Percentiles rank a stretch among this genome's conserved stretches.
These are phyloP conservation scores for Trichomalopsis sarcophagae DNA, from an alignment of 1,140 invertebrate species.

Conservation along the genomic window DNA sequence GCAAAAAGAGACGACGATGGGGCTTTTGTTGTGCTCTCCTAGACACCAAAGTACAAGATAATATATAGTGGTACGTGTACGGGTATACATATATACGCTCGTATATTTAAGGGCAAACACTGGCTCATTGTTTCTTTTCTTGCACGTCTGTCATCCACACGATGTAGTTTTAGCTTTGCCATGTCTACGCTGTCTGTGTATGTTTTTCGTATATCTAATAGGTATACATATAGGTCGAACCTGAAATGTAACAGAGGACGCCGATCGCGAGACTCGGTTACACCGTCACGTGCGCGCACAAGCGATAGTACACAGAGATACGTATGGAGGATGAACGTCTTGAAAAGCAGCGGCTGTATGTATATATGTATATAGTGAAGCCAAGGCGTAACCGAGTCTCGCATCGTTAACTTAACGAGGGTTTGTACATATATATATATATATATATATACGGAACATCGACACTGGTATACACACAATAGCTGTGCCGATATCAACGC, in stretches of 20 bases:
- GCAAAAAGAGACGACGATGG: not conserved
- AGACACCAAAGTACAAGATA: slow-evolving; percentile 16
- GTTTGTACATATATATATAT: not conserved
- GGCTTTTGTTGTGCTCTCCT: slow-evolving; percentile 16
- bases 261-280: not conserved
- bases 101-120: slow-evolving; percentile 1
- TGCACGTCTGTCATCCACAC: slow-evolving; percentile 8
- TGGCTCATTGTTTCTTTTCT: not conserved
- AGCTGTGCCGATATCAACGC: no score
- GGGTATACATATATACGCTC: not conserved
- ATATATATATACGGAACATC: no score
- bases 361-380: no score
- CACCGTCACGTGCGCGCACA: no score
- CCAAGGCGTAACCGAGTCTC: not conserved
- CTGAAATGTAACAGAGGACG: slow-evolving; percentile 28
- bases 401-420: not conserved
- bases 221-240: not conserved
- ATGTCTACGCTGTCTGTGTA: not conserved
- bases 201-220: not conserved
- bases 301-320: no score
- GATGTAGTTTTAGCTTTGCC: no score
- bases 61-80: not conserved
- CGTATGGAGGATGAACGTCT: no score
- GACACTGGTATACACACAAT: no score
- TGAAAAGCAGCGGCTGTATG: no score